These are phyloP conservation scores for Erebia epiphron DNA, from an alignment of 2,888 invertebrate genomes.

Conservation along the genomic window DNA sequence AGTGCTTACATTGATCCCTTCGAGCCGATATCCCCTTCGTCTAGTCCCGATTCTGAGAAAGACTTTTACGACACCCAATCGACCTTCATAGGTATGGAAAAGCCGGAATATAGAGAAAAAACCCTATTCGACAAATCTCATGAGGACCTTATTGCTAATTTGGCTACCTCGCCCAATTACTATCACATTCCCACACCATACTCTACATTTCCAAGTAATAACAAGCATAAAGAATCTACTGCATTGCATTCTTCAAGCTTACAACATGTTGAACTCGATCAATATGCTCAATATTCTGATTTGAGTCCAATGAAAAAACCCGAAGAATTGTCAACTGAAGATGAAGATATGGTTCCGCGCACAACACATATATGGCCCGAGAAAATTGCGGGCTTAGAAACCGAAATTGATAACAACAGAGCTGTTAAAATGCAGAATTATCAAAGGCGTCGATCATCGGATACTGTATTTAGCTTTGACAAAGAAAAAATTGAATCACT, in stretches of 20 bases:
- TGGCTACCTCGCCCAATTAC: slow-evolving; percentile 69
- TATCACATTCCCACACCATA: slow-evolving; percentile 84
- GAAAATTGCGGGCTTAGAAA: slow-evolving; percentile 76
- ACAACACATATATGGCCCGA: slow-evolving; percentile 83
- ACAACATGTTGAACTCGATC: slow-evolving; percentile 87
- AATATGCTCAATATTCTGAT: slow-evolving; percentile 74
- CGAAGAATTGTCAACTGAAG: slow-evolving; percentile 78
- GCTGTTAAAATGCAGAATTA: slow-evolving; percentile 75
- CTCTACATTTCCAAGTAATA: slow-evolving; percentile 85
- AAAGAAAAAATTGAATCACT: slow-evolving; percentile 89
- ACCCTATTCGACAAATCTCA: slow-evolving; percentile 81
- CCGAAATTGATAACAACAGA: slow-evolving; percentile 76
- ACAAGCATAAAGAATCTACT: slow-evolving; percentile 80
- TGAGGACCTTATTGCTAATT: slow-evolving; percentile 83
- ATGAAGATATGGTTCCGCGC: slow-evolving; percentile 78
- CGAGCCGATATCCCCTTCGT: slow-evolving; percentile 82
- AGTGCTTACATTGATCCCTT: slow-evolving; percentile 72
- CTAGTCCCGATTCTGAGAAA: slow-evolving; percentile 86
- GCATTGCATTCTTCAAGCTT: slow-evolving; percentile 87
- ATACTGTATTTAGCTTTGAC: slow-evolving; percentile 89
- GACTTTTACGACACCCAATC: slow-evolving; percentile 84
- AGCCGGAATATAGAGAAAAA: slow-evolving; percentile 78
- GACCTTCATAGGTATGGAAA: slow-evolving; percentile 72
- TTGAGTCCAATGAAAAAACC: slow-evolving; percentile 64
- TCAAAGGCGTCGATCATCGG: slow-evolving; percentile 86